phyloP scores from a whole-genome alignment of 2,888 invertebrate species.

The Hecatera dysodea region DNA sequence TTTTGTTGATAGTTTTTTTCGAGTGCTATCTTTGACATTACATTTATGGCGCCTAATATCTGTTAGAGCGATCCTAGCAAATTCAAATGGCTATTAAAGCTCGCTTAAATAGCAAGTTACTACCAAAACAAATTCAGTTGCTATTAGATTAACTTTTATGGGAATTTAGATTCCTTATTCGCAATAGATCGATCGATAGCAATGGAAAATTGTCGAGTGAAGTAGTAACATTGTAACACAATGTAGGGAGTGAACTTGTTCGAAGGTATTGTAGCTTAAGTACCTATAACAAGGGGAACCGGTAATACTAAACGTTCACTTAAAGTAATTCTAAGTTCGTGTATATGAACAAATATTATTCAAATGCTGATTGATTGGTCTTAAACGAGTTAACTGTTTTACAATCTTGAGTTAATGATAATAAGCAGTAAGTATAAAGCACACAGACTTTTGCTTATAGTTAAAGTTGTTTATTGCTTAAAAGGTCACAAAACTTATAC shows the following conservation, averaged over 20 bases:
- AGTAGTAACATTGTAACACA: conserved; percentile 46
- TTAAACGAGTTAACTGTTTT: background rate
- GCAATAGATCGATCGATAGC: conserved; percentile 49
- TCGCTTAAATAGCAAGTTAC: conserved; percentile 77
- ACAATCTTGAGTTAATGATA: background rate
- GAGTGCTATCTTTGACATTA: conserved; percentile 87
- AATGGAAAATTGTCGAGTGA: conserved; percentile 28
- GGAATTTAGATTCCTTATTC: conserved; percentile 65
- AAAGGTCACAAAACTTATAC: background rate
- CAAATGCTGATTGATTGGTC: conserved; percentile 31
- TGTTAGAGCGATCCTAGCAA: conserved; percentile 84
- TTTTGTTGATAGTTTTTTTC: conserved; percentile 88
- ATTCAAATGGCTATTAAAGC: conserved; percentile 86
- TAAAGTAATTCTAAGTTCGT: conserved; percentile 24
- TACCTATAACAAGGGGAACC: conserved; percentile 52
- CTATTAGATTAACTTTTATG: conserved; percentile 75
- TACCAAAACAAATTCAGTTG: conserved; percentile 84
- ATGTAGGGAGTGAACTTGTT: conserved; percentile 21
- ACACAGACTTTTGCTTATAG: background rate
- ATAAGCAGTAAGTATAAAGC: background rate
- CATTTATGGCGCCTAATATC: conserved; percentile 87
- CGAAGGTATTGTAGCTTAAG: conserved; percentile 31
- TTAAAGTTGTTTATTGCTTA: background rate
- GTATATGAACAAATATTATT: conserved; percentile 16
- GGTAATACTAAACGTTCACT: conserved; percentile 38